Base-by-base conservation (phyloP, 2,888 invertebrate genomes). In the Lampropteryx suffumata region DNA sequence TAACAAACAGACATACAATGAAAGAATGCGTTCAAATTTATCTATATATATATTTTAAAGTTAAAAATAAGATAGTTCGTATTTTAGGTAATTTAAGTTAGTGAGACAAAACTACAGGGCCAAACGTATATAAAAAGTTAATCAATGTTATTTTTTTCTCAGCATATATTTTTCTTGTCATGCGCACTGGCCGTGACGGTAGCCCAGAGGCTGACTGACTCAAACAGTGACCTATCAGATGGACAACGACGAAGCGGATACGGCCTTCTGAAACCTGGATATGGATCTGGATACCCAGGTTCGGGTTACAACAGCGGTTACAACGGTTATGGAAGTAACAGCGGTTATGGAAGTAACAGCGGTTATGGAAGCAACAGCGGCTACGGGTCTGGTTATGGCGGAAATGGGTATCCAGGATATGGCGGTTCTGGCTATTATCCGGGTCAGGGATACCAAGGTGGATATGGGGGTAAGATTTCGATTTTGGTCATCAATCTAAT, bases 231-330 rank as follows among this genome's bases (percentile, higher is more conserved):
- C 48, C 53, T 70, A 50, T 65, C 62, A 28, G 75, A 70, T 17
- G 66, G 69, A 12, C 76, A 75, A 44, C 67, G 75, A 13, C 66
- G 82, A 11, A 81, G 69, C 51, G 58, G 87, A 5, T 88, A 88
- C 41, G 87, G 87, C 1, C 60, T 86, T 5, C 62, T 80, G 9
- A 73, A 69, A 61, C 82, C 80, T 1, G 76, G 79, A 0, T 73
- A 75, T 45, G 59, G 64, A 27, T 29, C 40, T 1, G 34, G 35
- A 3, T 48, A 49, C 36, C 34, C 34, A 13, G 34, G 47, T 17
- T 34, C 59, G 41, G 62, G 73, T 21, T 67, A 68, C 52, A 63
- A 57, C 21, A 17, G 40, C 21, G 40, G 41, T n/a, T 36, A 36
- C n/a, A 62, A 52, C 13, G 68, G 64, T 4, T 59, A 57, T 28